Percentiles rank a stretch among this genome's conserved stretches.
These are phyloP conservation scores for Drosophila sordidula DNA, from an alignment of 2,888 invertebrate genomes.

Conservation along the genomic window DNA sequence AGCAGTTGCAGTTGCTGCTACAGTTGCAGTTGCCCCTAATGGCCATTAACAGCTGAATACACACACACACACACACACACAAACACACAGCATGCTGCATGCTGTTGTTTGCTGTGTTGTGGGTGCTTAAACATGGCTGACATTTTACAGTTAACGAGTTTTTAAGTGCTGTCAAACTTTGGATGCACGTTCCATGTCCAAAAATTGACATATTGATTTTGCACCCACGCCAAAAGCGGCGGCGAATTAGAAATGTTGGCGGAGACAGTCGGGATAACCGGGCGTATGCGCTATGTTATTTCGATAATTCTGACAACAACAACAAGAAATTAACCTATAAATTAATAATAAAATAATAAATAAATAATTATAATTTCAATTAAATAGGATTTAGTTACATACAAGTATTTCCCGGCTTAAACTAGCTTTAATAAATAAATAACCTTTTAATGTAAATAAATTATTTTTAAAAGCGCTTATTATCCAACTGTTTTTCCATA, in stretches of 20 bases:
- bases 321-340: not conserved
- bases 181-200: slow-evolving; percentile 15
- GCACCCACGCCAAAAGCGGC: not conserved
- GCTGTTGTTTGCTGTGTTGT: slow-evolving; percentile 17
- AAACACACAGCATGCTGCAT: not conserved
- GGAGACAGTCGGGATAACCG: not conserved
- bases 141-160: slow-evolving; percentile 73
- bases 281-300: slow-evolving; percentile 14
- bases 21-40: slow-evolving; percentile 21
- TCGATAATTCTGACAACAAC: too few relatives aligned
- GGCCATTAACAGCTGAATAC: slow-evolving; percentile 31
- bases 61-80: slow-evolving; percentile 1
- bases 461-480: not conserved
- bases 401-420: not conserved
- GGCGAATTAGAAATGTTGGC: not conserved
- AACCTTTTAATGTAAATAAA: too few relatives aligned
- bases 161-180: slow-evolving; percentile 72
- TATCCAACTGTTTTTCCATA: too few relatives aligned
- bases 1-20: slow-evolving; percentile 29
- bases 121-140: slow-evolving; percentile 53
- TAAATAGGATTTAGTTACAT: not conserved
- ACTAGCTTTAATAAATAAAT: not conserved
- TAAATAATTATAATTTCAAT: not conserved
- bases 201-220: slow-evolving; percentile 52
- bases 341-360: not conserved